Base-by-base conservation (phyloP, 2,888 invertebrate genomes). In the Chrysopilus asiliformis region DNA sequence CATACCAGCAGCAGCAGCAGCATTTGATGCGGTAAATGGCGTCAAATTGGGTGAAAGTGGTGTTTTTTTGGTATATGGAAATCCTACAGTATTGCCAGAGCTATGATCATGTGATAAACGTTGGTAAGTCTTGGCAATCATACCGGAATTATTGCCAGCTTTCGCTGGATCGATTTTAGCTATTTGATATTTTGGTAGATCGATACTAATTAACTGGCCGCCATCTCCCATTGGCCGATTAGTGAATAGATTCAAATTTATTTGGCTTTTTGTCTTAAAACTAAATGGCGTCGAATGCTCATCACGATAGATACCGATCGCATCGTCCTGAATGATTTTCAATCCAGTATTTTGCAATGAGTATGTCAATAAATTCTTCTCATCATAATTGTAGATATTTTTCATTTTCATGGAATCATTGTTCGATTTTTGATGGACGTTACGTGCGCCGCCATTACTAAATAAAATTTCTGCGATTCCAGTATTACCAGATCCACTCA, bases 281-380 rank as follows among this genome's bases (percentile, higher is more conserved):
- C 81, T 74, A 55, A 90, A 91, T 2, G 90, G 89, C 12, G 76
- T 79, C 0, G 87, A 87, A 54, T 89, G 85, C 53, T 87, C 87
- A 56, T 90, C 89, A 40, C 76, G 62, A 48, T 71, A 77, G 14
- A 49, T 40, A 1, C 71, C 67, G 1, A 61, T 52, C 30, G 70
- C 63, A 31, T 77, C 78, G 44, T 79, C 78, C 19, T 74, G 70
- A 9, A 73, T 45, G 42, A 72, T 44, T 49, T 71, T 71, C 4
- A 68, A 57, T 0, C 70, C 75, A 30, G 72, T 72, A 24, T 69
- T 68, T 28, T 67, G 59, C 1, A 67, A 65, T 12, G 68, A 67
- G 51, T 68, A 72, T 3, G 71, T 67, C 57, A 64, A 64, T 2
- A 72, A 49, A 40, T 68, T 66, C 45, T 67, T 63, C 35, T 65